Evolutionary conservation across 2,797 vertebrate genomes (phyloP), one percentile per base, ranked within the genome.

Genomic region (Gymnocypris eckloni): DNA sequence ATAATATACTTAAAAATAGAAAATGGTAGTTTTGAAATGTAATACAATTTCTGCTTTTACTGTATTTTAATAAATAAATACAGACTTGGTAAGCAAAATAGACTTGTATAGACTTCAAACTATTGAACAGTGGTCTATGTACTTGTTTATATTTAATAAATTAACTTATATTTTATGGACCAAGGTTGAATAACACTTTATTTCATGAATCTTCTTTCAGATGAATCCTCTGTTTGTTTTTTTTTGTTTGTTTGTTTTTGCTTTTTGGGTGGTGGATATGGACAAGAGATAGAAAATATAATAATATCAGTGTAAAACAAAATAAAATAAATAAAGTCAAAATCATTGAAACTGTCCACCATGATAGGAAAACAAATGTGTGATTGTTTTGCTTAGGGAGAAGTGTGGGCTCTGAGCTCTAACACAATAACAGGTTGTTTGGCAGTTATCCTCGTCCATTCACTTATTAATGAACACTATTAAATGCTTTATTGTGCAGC

Each of bases 401-500:
- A 18, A 70, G 4, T 18, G 1, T 37, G 9, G 81, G 43, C 56
- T 22, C 81, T 50, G 71, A 54, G 61, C 64, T 59, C 33, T 69
- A 45, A 1, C n/a, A 70, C 83, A 84, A 61, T 61, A 59, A 48
- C 76, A 64, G 39, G 66, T 72, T 59, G 48, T 79, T 79, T 77
- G 72, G 37, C 33, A 77, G 48, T 52, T 25, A n/a, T 79, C 66
- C 22, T 75, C 79, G 82, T 88, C 39, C 72, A 71, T 61, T 61
- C 41, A 28, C 79, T 81, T 37, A 76, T 52, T 52, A 45, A 78
- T 70, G 45, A 15, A 71, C 61, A 86, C 7, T 64, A 66, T 82
- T 64, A 85, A 73, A 69, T 0, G 33, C 28, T 82, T 85, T 81
- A 77, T 56, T 86, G 78, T 70, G 85, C 81, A 56, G 73, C 43